Base-by-base conservation (phyloP, 2,888 invertebrate species). In the Drosophila cognata region DNA sequence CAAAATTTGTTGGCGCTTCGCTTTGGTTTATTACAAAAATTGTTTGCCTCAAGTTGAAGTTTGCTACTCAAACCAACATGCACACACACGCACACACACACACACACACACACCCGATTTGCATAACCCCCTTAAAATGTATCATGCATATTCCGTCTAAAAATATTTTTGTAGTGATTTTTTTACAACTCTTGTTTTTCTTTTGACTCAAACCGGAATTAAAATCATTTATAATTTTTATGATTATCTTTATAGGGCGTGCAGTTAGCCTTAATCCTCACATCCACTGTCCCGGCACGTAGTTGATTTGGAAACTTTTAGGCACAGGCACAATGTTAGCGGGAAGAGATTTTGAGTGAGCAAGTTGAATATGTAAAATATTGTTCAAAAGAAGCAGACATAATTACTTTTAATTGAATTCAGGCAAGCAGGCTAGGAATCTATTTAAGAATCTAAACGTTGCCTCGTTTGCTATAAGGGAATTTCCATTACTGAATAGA, bases 21-120 rank as follows among this genome's bases (percentile, higher is more conserved):
- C 61, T 67, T 66, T 74, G 82, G 73, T 77, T 81, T 81, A 81
- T 77, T 79, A 66, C 59, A 70, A 77, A 76, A 77, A 79, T 74
- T 79, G 82, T 79, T 81, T 65, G 72, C 58, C 59, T n/a, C 28
- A 73, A 76, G 72, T 79, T 79, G 35, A 55, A 62, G 56, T 60
- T 79, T 38, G 29, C 52, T 29, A 46, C 53, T 29, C 11, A 41
- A 31, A 48, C 41, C 43, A 13, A 51, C 35, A 63, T 31, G 33
- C 13, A 61, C n/a, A 58, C 48, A 53, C n/a, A 46, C 35, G 53
- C 41, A 52, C n/a, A 31, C 18, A 29, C 41, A 38, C 8, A 61
- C 13, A 58, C 41, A 53, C 13, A 48, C 41, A 61, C 38, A 50
- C 18, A 25, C 7, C 2, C 21, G 16, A 35, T 13, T 31, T n/a